A percentile compares a stretch with the other conserved stretches of the same genome.
Conservation (phyloP, 2,888 invertebrate species). For the Eulithis testata region DNA sequence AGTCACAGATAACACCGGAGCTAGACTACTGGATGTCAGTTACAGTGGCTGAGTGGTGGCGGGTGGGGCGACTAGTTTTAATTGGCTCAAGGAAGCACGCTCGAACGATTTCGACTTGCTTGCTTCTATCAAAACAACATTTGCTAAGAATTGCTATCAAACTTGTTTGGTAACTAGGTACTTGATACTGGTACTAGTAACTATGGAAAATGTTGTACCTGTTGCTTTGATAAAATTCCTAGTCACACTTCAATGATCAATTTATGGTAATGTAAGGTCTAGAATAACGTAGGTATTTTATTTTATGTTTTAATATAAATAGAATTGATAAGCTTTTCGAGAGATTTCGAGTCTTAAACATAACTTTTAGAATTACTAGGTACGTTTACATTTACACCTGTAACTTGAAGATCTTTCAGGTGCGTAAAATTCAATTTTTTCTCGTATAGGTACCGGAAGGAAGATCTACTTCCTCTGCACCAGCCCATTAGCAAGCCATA, state of each 20-base stretch:
- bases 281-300: too few species aligned
- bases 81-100: conserved; percentile 77
- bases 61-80: conserved; percentile 59
- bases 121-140: conserved; percentile 44
- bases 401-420: too few species aligned
- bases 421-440: too few species aligned
- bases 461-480: background rate
- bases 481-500: conserved; percentile 40
- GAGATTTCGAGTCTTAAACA: too few species aligned
- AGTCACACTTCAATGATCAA: conserved; percentile 16
- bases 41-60: background rate
- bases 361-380: too few species aligned
- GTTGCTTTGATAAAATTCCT: conserved; percentile 21
- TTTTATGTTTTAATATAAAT: background rate
- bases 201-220: conserved; percentile 33
- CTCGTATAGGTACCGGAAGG: too few species aligned
- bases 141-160: conserved; percentile 44
- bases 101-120: conserved; percentile 62
- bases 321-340: too few species aligned
- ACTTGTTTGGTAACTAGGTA: conserved; percentile 21
- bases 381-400: too few species aligned
- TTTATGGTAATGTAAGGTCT: conserved; percentile 9
- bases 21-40: background rate
- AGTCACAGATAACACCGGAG: background rate
- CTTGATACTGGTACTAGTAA: conserved; percentile 34